Percentiles rank a stretch among this genome's conserved stretches.
Conservation (phyloP, 1,140 invertebrate genomes). For the Trinorchestia longiramus region DNA sequence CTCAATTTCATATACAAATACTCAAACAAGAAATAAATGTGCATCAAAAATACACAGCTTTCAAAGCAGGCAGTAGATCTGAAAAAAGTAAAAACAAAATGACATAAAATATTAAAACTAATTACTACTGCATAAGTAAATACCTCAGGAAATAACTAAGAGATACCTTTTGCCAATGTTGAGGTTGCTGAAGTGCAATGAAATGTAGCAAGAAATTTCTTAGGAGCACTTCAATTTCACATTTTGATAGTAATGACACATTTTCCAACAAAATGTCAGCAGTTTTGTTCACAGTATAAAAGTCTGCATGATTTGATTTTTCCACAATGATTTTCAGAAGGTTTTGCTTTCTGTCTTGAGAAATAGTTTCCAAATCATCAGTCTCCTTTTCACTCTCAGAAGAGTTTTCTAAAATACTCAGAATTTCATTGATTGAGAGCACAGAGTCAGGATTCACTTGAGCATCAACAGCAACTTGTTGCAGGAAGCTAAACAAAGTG, state of each 20-base stretch:
- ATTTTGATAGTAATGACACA: not conserved
- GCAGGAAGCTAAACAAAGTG: not conserved
- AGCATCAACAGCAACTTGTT: conserved; percentile 12
- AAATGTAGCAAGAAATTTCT: not conserved
- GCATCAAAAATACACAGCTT: not conserved
- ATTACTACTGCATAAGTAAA: not conserved
- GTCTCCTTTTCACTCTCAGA: not conserved
- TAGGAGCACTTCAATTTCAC: not conserved
- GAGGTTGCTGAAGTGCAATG: not conserved
- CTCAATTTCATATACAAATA: too few relatives aligned
- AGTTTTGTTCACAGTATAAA: not conserved
- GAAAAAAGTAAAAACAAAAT: too few relatives aligned
- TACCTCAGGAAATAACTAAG: not conserved
- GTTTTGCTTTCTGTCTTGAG: not conserved
- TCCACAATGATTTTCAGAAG: not conserved
- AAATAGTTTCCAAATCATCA: not conserved
- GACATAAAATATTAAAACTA: not conserved
- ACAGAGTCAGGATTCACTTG: not conserved
- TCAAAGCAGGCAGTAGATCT: too few relatives aligned
- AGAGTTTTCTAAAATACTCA: not conserved
- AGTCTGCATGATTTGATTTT: not conserved
- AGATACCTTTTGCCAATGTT: conserved; percentile 2
- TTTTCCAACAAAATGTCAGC: conserved; percentile 6
- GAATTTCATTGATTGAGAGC: not conserved
- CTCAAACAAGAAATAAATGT: too few relatives aligned